Percentiles rank a stretch among this genome's conserved stretches.
phyloP scores from a whole-genome alignment of 2,888 invertebrate genomes.

The Hydrotaea diabolus region DNA sequence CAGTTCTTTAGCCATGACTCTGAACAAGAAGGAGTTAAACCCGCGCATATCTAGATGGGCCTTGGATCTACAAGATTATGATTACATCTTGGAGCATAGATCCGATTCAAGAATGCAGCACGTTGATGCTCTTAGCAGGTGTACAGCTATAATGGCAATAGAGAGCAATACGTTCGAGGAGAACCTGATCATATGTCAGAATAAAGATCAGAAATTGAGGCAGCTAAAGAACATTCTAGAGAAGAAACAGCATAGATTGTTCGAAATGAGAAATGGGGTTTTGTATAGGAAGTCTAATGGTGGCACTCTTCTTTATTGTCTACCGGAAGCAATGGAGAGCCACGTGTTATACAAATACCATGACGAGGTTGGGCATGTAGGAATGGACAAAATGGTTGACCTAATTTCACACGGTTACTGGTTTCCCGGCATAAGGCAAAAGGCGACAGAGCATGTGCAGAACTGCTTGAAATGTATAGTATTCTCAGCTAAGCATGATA shows the following conservation, averaged over 20 bases:
- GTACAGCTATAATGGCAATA: too few relatives aligned
- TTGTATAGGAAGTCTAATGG: too few relatives aligned
- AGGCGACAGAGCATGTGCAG: constrained; percentile 23
- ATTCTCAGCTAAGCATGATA: constrained; percentile 46
- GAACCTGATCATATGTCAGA: constrained; percentile 56
- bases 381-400: constrained; percentile 4
- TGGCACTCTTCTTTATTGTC: too few relatives aligned
- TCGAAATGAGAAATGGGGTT: constrained; percentile 46
- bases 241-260: constrained; percentile 28
- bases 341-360: constrained; percentile 22
- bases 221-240: constrained; percentile 18
- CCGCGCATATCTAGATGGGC: too few relatives aligned
- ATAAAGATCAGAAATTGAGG: constrained; percentile 29
- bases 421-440: constrained; percentile 3
- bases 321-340: too few relatives aligned
- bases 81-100: constrained; percentile 34
- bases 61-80: too few relatives aligned
- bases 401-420: neutral
- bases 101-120: constrained; percentile 35
- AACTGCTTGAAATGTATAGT: constrained; percentile 58
- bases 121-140: constrained; percentile 50
- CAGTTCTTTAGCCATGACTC: constrained; percentile 36
- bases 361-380: constrained; percentile 32
- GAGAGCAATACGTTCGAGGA: too few relatives aligned
- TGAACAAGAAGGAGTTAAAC: constrained; percentile 22